phyloP scores from a whole-genome alignment of 2,113 vertebrate species.

The Dendrocopos noguchii region DNA sequence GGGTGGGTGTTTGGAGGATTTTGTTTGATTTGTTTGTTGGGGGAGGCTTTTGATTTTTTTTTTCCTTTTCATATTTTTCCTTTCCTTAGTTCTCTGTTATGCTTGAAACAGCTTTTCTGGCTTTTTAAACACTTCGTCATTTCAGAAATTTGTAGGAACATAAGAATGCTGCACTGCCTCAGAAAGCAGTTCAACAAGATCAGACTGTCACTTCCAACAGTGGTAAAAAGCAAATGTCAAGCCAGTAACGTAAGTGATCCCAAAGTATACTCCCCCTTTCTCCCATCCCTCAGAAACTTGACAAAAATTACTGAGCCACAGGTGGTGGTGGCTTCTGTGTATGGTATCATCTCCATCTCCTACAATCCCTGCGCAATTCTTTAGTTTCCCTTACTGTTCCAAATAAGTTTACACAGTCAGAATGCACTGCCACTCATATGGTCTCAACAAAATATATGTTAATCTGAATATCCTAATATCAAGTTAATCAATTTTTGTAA shows the following conservation, averaged over 20 bases:
- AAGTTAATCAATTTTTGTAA: not conserved
- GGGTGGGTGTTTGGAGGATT: not conserved
- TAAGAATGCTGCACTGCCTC: not conserved
- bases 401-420: not conserved
- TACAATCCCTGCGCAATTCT: not conserved
- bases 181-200: not conserved
- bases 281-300: not conserved
- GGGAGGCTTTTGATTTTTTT: not conserved
- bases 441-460: not conserved
- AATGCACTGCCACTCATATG: not conserved
- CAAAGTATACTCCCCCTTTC: not conserved
- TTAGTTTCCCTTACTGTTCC: not conserved
- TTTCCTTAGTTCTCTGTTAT: not conserved
- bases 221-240: not conserved
- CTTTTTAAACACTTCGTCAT: not conserved
- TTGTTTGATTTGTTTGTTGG: too few relatives aligned
- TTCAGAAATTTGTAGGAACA: not conserved
- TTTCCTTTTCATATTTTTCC: not conserved
- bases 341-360: not conserved
- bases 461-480: not conserved
- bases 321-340: not conserved
- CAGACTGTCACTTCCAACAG: not conserved
- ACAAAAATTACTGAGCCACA: not conserved
- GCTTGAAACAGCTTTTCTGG: not conserved
- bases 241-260: not conserved